phyloP scores from a whole-genome alignment of 2,888 invertebrate species.

The Meganola albula region DNA sequence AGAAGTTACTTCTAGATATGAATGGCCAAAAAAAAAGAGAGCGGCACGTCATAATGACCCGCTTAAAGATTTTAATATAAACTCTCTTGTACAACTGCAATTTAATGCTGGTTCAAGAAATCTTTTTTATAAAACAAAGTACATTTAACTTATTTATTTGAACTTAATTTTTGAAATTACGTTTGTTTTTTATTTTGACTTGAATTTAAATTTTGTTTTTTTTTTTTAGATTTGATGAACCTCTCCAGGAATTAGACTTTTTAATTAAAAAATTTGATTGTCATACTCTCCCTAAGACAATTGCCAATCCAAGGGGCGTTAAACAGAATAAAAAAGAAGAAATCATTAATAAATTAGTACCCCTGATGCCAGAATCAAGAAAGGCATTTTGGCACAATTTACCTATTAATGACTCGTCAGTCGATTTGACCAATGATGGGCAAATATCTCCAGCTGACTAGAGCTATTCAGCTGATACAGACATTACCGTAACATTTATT shows the following conservation, averaged over 20 bases:
- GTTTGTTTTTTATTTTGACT: no score
- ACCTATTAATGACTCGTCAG: constrained; percentile 13
- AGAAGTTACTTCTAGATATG: constrained; percentile 8
- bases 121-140: constrained; percentile 6
- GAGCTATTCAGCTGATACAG: constrained; percentile 4
- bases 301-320: constrained; percentile 9
- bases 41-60: constrained; percentile 11
- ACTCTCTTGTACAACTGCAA: constrained; percentile 14
- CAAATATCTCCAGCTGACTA: constrained; percentile 4
- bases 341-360: constrained; percentile 14
- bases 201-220: no score
- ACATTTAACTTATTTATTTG: constrained; percentile 5
- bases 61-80: constrained; percentile 14
- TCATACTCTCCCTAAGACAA: constrained; percentile 2
- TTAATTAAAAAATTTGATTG: constrained; percentile 7
- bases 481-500: not conserved
- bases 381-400: constrained; percentile 14
- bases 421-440: constrained; percentile 15
- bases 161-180: constrained; percentile 5
- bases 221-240: no score
- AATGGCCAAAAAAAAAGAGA: constrained; percentile 17
- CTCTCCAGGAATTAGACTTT: no score
- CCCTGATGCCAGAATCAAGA: constrained; percentile 15
- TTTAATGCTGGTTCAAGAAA: constrained; percentile 11
- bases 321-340: constrained; percentile 11